Percentiles rank a stretch among this genome's conserved stretches.
Conservation (phyloP, 2,888 invertebrate species). For the Crematogaster levior region DNA sequence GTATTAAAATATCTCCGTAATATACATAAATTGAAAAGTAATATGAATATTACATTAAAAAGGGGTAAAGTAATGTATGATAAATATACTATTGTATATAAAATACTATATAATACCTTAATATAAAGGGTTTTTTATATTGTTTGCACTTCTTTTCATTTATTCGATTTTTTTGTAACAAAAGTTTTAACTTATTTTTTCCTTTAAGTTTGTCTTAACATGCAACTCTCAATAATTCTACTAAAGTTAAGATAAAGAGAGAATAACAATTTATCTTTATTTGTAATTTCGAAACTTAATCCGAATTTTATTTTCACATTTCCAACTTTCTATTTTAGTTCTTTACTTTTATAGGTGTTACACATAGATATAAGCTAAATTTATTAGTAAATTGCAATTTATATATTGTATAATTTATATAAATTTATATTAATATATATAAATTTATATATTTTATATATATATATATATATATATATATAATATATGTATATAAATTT, state of each 20-base stretch:
- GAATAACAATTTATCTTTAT: constrained; percentile 16
- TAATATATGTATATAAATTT: too few relatives aligned
- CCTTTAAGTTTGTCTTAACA: neutral
- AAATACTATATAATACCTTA: neutral
- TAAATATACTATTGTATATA: too few relatives aligned
- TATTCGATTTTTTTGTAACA: neutral
- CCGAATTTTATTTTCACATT: neutral
- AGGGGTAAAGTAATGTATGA: too few relatives aligned
- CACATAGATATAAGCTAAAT: neutral
- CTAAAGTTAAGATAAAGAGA: neutral
- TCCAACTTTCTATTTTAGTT: neutral
- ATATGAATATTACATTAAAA: too few relatives aligned
- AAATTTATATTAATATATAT: too few relatives aligned
- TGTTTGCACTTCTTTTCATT: neutral
- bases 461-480: too few relatives aligned
- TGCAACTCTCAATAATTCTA: neutral
- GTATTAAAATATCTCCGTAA: neutral
- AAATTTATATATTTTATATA: too few relatives aligned
- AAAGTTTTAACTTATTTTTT: constrained; percentile 5
- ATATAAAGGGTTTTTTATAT: neutral
- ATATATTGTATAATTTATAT: too few relatives aligned
- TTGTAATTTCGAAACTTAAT: neutral
- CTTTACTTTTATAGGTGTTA: neutral
- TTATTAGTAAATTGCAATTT: neutral
- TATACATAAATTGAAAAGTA: neutral